Evolutionary conservation across 2,888 invertebrate species (phyloP).

Genomic region (Diarsia dahlii): DNA sequence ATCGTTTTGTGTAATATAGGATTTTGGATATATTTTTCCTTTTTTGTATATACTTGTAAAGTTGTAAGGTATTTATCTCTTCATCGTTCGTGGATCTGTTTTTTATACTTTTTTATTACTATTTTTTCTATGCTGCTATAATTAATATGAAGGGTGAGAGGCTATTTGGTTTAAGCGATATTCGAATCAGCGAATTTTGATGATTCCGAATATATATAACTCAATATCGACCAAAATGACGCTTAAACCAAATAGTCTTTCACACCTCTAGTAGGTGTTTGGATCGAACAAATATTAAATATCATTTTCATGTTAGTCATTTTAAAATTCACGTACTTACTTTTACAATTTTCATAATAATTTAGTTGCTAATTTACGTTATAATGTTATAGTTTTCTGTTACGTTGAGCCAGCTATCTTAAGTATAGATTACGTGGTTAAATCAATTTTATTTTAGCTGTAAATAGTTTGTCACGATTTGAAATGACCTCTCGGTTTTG

Average conservation of each 20-base stretch:
- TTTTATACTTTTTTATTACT: conserved; percentile 77
- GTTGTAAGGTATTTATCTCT: conserved; percentile 84
- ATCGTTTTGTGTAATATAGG: conserved; percentile 79
- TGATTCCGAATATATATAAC: too few relatives aligned
- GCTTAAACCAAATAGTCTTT: too few relatives aligned
- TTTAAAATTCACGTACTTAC: conserved; percentile 66
- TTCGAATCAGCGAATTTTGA: too few relatives aligned
- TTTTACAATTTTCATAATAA: conserved; percentile 57
- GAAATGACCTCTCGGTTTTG: conserved; percentile 27
- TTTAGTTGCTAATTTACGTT: conserved; percentile 60
- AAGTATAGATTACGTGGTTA: conserved; percentile 56
- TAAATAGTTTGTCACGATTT: conserved; percentile 39
- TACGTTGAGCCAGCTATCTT: conserved; percentile 65
- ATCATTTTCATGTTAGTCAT: conserved; percentile 66
- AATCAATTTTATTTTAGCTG: conserved; percentile 44
- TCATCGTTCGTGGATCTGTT: conserved; percentile 83
- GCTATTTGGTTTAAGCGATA: too few relatives aligned
- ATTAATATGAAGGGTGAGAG: conserved; percentile 1
- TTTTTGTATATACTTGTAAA: conserved; percentile 89
- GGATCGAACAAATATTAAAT: conserved; percentile 71
- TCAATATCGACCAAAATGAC: too few relatives aligned
- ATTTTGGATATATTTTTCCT: conserved; percentile 85
- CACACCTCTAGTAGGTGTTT: conserved; percentile 58
- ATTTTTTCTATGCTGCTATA: conserved; percentile 59
- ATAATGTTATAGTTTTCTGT: conserved; percentile 65